Evolutionary conservation across 2,113 vertebrate species (phyloP).

Genomic region (Hystrix cristata): DNA sequence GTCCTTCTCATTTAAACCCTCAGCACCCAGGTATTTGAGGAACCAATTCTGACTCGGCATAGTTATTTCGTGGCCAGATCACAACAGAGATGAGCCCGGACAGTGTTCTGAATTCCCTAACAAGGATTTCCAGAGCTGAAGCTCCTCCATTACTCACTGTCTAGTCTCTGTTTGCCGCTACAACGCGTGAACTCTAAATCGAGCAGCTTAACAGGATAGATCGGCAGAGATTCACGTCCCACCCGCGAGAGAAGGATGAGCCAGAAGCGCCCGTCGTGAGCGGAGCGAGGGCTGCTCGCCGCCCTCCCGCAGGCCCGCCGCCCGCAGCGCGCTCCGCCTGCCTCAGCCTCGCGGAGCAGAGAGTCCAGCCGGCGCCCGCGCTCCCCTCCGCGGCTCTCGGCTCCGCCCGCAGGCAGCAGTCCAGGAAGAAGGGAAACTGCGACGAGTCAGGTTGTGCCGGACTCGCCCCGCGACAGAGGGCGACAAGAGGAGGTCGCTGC

Average conservation of each 20-base stretch:
- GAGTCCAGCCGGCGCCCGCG: not conserved
- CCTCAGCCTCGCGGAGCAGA: accelerated
- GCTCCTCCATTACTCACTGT: not conserved
- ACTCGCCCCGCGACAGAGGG: not conserved
- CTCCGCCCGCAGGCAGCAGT: not conserved
- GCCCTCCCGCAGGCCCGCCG: not conserved
- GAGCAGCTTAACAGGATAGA: not conserved
- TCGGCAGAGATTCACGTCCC: not conserved
- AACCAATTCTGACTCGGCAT: not conserved
- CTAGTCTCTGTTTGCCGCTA: not conserved
- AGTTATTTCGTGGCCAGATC: not conserved
- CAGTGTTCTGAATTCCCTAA: not conserved
- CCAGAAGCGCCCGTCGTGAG: not conserved
- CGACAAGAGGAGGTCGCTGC: not conserved
- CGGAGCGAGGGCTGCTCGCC: too few species aligned
- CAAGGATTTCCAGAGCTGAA: not conserved
- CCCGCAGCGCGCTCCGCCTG: not conserved
- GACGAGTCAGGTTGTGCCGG: not conserved
- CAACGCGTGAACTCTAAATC: not conserved
- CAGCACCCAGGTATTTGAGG: not conserved
- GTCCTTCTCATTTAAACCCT: not conserved
- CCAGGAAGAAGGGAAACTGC: not conserved
- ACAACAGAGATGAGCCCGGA: not conserved
- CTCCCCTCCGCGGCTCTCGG: not conserved
- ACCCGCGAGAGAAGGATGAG: not conserved